phyloP scores from a whole-genome alignment of 2,888 invertebrate species.

The Penaeus monodon region DNA sequence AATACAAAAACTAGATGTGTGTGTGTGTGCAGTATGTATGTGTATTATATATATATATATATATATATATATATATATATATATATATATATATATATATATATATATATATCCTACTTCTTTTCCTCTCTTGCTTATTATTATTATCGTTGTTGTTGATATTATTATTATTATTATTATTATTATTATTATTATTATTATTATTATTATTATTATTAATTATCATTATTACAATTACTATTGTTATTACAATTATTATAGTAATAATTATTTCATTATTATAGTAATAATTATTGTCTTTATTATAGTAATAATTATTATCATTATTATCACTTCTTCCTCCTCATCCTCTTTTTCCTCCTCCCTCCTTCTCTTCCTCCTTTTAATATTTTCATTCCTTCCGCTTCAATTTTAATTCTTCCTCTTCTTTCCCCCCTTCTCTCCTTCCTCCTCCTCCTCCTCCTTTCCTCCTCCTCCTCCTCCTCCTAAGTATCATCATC shows the following conservation, averaged over 20 bases:
- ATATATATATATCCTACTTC: no score
- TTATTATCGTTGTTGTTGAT: background rate
- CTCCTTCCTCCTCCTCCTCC: background rate
- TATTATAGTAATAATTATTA: background rate
- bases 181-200: conserved; percentile 3
- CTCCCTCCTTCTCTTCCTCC: background rate
- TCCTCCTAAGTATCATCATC: background rate
- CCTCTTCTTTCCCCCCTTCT: no score
- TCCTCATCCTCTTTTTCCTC: background rate
- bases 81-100: no score
- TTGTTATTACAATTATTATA: conserved; percentile 7
- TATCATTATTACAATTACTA: background rate
- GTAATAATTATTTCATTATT: no score
- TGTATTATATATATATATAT: no score
- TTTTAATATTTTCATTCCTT: background rate
- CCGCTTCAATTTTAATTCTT: background rate
- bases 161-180: conserved; percentile 14
- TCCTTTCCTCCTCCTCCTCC: background rate
- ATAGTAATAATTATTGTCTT: background rate
- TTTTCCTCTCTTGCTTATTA: background rate
- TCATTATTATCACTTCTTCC: background rate
- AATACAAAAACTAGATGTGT: no score
- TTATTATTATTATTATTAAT: background rate
- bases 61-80: no score
- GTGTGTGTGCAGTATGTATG: no score